Percentiles rank a stretch among this genome's conserved stretches.
Evolutionary conservation across 2,113 vertebrate species (phyloP).

Genomic region (Anolis sagrei): DNA sequence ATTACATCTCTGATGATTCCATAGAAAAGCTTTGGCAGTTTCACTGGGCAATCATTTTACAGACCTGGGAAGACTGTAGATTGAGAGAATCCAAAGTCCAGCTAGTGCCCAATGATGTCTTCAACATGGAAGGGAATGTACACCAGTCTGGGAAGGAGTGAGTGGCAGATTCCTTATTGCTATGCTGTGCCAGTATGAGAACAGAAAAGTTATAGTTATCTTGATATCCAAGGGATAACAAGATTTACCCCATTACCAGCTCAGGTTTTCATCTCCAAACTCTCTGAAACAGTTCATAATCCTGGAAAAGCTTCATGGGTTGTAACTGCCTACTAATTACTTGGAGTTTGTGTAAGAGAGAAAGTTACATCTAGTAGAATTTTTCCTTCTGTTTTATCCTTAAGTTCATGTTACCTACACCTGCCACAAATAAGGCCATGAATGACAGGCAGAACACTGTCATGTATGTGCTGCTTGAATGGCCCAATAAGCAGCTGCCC

Average conservation of each 20-base stretch:
- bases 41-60: too few relatives aligned
- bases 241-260: too few relatives aligned
- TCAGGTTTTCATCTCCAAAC: background rate
- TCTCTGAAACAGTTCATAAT: background rate
- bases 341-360: background rate
- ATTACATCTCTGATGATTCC: too few relatives aligned
- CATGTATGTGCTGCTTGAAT: background rate
- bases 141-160: too few relatives aligned
- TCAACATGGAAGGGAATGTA: too few relatives aligned
- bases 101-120: too few relatives aligned
- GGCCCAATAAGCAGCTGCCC: background rate
- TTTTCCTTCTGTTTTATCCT: background rate
- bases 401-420: background rate
- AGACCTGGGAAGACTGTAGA: too few relatives aligned
- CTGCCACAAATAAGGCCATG: background rate
- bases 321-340: background rate
- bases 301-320: background rate
- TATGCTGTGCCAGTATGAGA: background rate
- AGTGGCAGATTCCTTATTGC: background rate
- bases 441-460: background rate
- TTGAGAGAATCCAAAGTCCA: too few relatives aligned
- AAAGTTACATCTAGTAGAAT: background rate
- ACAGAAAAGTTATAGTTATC: background rate
- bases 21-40: too few relatives aligned
- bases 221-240: too few relatives aligned